Evolutionary conservation across 2,797 vertebrate genomes (phyloP).

Genomic region (Argyrosomus regius): DNA sequence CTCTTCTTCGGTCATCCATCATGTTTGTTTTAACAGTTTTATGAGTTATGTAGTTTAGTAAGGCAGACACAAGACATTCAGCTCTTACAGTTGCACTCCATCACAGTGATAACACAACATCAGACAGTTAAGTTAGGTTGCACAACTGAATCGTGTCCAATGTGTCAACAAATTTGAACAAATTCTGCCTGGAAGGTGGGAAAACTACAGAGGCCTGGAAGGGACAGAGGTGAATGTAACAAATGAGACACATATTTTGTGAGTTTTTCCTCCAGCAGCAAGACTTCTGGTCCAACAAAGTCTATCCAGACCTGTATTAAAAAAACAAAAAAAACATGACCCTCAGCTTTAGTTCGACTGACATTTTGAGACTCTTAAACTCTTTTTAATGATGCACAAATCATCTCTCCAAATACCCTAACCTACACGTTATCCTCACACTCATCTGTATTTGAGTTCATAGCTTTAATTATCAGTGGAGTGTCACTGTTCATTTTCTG

Average conservation of each 20-base stretch:
- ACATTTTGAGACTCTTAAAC: not conserved
- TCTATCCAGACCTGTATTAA: not conserved
- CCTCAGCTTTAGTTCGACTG: not conserved
- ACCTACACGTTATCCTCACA: not conserved
- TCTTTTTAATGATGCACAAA: not conserved
- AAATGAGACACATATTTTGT: not conserved
- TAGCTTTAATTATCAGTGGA: no score
- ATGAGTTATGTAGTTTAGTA: not conserved
- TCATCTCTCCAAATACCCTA: not conserved
- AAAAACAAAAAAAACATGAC: no score
- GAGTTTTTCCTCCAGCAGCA: not conserved
- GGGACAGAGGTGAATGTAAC: not conserved
- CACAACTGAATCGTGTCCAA: not conserved
- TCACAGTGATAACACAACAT: not conserved
- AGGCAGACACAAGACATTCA: not conserved
- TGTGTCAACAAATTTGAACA: not conserved
- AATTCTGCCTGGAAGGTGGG: no score
- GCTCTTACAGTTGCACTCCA: not conserved
- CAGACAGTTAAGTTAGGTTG: not conserved
- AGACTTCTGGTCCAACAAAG: not conserved
- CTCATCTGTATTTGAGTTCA: not conserved
- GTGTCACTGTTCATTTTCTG: not conserved
- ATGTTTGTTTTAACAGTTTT: not conserved
- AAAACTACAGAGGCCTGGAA: not conserved
- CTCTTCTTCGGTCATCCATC: not conserved